Conservation (phyloP, 2,888 invertebrate species). For the Pristionchus maxplancki region DNA sequence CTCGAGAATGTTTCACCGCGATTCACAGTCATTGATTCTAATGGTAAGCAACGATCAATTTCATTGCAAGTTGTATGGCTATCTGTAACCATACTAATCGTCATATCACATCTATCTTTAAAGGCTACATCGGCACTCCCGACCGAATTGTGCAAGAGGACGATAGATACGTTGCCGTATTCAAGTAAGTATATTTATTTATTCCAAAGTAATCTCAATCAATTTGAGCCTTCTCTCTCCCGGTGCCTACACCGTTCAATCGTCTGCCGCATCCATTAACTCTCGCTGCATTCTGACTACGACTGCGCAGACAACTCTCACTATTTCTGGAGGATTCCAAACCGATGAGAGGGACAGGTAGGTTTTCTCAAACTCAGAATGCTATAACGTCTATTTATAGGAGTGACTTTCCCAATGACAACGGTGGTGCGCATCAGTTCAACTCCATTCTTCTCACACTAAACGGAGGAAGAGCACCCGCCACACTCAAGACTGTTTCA, state of each 20-base stretch:
- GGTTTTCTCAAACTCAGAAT: no score
- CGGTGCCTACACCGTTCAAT: slow-evolving; percentile 2
- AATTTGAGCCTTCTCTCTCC: neutral
- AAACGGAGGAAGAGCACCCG: neutral
- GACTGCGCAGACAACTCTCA: slow-evolving; percentile 18
- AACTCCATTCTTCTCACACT: slow-evolving; percentile 41
- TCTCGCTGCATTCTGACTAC: slow-evolving; percentile 10
- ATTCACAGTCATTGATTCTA: neutral
- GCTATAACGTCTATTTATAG: no score
- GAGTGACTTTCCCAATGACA: slow-evolving; percentile 19
- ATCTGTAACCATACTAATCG: no score
- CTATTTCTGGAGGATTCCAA: slow-evolving; percentile 40
- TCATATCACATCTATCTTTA: no score
- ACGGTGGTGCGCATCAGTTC: slow-evolving; percentile 33
- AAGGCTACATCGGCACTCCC: neutral
- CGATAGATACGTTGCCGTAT: neutral
- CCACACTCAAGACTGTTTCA: neutral
- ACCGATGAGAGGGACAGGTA: slow-evolving; percentile 42
- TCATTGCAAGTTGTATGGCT: no score
- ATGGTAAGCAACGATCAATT: neutral
- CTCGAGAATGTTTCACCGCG: neutral
- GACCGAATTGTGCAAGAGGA: neutral
- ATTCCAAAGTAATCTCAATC: neutral
- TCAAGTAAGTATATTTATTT: neutral
- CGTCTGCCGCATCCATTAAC: neutral